phyloP scores from a whole-genome alignment of 2,797 vertebrate genomes.

The Trematomus bernacchii region DNA sequence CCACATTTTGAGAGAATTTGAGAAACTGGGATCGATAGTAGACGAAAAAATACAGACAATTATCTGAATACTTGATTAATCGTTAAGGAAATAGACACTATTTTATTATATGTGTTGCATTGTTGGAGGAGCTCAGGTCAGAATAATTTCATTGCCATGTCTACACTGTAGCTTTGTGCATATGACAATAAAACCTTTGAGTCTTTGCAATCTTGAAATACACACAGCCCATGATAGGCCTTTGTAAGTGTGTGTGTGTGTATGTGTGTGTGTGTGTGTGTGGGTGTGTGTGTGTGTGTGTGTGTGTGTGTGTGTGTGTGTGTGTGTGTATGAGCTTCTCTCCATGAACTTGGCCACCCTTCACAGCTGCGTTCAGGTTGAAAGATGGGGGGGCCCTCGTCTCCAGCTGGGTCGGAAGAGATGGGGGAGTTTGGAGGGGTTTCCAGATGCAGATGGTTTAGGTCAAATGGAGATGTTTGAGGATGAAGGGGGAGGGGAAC shows the following conservation, averaged over 20 bases:
- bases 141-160: too few species aligned
- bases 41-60: too few species aligned
- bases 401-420: constrained; percentile 84
- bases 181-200: too few species aligned
- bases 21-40: too few species aligned
- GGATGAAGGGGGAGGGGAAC: constrained; percentile 76
- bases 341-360: constrained; percentile 83
- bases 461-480: constrained; percentile 85
- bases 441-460: constrained; percentile 85
- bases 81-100: too few species aligned
- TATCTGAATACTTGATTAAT: too few species aligned
- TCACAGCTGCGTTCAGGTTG: constrained; percentile 83
- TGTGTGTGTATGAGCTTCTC: constrained; percentile 29
- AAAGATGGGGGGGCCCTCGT: constrained; percentile 80
- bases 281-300: constrained; percentile 41
- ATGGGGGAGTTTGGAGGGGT: constrained; percentile 69
- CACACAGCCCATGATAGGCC: constrained; percentile 61
- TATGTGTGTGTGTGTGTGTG: constrained; percentile 34
- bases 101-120: too few species aligned
- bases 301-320: constrained; percentile 38
- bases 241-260: constrained; percentile 43
- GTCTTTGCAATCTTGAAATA: constrained; percentile 7
- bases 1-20: too few species aligned
- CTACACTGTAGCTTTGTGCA: too few species aligned
- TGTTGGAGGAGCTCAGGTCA: too few species aligned